A percentile compares a stretch with the other conserved stretches of the same genome.
Conservation (phyloP, 2,113 vertebrate genomes). For the Struthidea cinerea region DNA sequence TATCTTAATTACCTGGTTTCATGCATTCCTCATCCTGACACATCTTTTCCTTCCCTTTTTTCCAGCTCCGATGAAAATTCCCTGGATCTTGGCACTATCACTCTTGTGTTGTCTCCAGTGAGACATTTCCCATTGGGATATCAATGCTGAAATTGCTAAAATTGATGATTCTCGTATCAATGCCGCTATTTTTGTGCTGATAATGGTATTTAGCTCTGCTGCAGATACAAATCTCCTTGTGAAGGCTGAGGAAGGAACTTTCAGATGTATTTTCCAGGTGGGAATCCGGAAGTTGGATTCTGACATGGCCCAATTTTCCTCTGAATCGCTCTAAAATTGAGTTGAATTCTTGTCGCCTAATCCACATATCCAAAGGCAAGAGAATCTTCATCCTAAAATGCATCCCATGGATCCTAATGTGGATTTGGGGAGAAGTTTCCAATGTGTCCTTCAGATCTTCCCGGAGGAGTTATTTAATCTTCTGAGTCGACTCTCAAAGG, state of each 20-base stretch:
- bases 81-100: background rate
- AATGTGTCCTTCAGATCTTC: background rate
- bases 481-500: background rate
- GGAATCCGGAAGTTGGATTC: background rate
- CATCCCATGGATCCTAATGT: fast-evolving
- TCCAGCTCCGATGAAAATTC: background rate
- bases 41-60: background rate
- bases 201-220: background rate
- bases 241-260: background rate
- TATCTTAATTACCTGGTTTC: background rate
- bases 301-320: background rate
- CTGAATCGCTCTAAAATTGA: background rate
- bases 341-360: background rate
- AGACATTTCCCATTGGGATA: background rate
- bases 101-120: background rate
- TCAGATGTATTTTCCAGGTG: background rate
- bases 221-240: background rate
- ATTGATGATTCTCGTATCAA: background rate
- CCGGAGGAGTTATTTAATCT: background rate
- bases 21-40: background rate
- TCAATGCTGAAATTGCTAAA: background rate
- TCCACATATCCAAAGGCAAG: background rate
- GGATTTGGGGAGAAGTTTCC: background rate
- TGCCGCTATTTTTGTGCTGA: background rate
- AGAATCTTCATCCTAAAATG: background rate